phyloP scores from a whole-genome alignment of 1,140 invertebrate genomes.

The Leptopilina boulardi region DNA sequence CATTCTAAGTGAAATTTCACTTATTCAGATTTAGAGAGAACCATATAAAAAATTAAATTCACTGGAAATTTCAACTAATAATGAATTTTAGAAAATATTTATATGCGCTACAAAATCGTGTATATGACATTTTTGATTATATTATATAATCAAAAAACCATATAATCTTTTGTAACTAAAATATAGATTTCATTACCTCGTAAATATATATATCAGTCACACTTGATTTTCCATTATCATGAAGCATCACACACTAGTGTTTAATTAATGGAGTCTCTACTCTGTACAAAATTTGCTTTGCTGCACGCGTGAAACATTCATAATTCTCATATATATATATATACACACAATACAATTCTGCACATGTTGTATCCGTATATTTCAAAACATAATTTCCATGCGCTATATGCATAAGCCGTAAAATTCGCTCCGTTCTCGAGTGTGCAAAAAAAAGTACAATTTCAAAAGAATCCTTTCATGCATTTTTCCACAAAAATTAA shows the following conservation, averaged over 20 bases:
- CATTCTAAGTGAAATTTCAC: too few relatives aligned
- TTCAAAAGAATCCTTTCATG: not conserved
- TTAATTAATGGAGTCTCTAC: slow-evolving; percentile 20
- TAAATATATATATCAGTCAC: slow-evolving; percentile 1
- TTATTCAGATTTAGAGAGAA: too few relatives aligned
- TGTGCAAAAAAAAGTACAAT: not conserved
- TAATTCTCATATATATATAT: too few relatives aligned
- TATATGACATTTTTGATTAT: too few relatives aligned
- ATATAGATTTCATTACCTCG: not conserved
- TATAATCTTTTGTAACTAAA: not conserved
- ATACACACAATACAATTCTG: not conserved
- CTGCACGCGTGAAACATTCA: slow-evolving; percentile 8
- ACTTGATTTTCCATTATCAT: slow-evolving; percentile 22
- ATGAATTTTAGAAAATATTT: too few relatives aligned
- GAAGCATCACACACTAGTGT: not conserved
- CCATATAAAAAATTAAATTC: too few relatives aligned
- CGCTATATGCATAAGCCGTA: not conserved
- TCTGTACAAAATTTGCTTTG: not conserved
- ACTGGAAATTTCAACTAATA: too few relatives aligned
- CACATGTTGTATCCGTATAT: slow-evolving; percentile 1
- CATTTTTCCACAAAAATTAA: not conserved
- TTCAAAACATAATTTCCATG: slow-evolving; percentile 15
- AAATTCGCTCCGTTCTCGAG: not conserved
- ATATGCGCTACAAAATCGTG: too few relatives aligned
- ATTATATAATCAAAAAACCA: too few relatives aligned